Evolutionary conservation across 2,797 vertebrate genomes (phyloP).

Genomic region (Babyrousa celebensis): DNA sequence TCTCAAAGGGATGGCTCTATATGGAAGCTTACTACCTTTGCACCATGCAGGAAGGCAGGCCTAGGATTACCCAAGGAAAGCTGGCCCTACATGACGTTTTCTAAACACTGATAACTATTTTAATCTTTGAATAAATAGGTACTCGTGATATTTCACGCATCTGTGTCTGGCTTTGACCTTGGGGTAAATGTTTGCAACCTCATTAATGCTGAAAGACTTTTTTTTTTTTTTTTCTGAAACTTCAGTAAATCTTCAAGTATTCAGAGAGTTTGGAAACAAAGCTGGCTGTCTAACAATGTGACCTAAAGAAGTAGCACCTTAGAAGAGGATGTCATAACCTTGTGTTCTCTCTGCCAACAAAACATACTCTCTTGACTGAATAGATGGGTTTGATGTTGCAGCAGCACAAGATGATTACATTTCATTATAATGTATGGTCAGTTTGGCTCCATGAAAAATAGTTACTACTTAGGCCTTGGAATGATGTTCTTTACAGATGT

Average conservation of each 20-base stretch:
- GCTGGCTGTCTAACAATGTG: background rate
- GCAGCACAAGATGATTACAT: background rate
- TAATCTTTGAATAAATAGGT: background rate
- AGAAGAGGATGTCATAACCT: background rate
- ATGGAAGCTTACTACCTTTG: background rate
- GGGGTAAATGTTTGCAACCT: background rate
- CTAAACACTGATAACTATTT: background rate
- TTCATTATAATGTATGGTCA: background rate
- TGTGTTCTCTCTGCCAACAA: background rate
- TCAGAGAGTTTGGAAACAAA: background rate
- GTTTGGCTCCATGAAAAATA: background rate
- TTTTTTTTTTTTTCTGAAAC: background rate
- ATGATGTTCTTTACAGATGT: background rate
- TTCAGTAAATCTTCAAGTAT: background rate
- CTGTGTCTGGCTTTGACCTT: background rate
- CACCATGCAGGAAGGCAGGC: fast-evolving
- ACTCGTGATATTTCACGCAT: too few relatives aligned
- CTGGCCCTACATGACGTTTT: background rate
- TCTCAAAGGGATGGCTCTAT: background rate
- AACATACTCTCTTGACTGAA: background rate
- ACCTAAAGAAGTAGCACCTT: background rate
- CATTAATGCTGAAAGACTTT: background rate
- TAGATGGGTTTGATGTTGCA: background rate
- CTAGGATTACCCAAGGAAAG: background rate
- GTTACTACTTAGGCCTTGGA: background rate